These are phyloP conservation scores for Megalurothrips usitatus DNA, from an alignment of 2,888 invertebrate species.

Conservation along the genomic window DNA sequence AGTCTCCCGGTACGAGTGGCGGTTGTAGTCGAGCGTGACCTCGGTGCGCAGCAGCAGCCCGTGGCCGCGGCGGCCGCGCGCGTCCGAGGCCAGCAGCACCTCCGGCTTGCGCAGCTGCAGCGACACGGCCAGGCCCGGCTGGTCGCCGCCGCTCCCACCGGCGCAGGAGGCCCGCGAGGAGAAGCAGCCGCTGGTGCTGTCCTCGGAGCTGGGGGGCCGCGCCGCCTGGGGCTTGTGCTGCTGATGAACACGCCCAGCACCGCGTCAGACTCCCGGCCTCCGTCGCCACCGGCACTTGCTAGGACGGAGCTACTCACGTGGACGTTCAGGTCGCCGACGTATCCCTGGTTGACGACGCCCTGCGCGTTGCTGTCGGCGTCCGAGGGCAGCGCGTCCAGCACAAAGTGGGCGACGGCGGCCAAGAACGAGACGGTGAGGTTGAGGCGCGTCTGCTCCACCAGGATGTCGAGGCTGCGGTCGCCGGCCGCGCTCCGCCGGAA, in stretches of 20 bases:
- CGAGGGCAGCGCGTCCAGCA: constrained; percentile 59
- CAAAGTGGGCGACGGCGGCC: constrained; percentile 54
- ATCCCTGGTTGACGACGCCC: constrained; percentile 67
- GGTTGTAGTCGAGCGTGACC: constrained; percentile 64
- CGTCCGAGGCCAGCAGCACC: constrained; percentile 65
- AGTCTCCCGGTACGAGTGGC: constrained; percentile 60
- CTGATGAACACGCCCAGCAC: neutral
- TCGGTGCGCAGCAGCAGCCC: constrained; percentile 65
- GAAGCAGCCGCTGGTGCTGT: constrained; percentile 57
- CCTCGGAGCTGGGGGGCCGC: constrained; percentile 52
- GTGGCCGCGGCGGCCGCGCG: constrained; percentile 52
- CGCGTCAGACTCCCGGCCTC: constrained; percentile 28
- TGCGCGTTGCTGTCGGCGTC: constrained; percentile 52
- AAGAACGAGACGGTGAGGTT: constrained; percentile 71
- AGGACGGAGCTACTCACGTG: constrained; percentile 35
- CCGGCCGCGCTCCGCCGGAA: constrained; percentile 60
- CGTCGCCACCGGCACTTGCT: no score
- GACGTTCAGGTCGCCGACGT: constrained; percentile 55
- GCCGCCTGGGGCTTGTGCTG: constrained; percentile 37
- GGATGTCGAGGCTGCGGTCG: constrained; percentile 61
- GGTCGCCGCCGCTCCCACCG: constrained; percentile 46
- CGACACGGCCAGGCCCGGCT: constrained; percentile 57
- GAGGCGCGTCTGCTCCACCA: constrained; percentile 66
- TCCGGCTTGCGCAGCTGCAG: constrained; percentile 72
- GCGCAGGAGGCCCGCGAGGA: constrained; percentile 49